Conservation (phyloP, 2,797 vertebrate species). For the Denticeps clupeoides region DNA sequence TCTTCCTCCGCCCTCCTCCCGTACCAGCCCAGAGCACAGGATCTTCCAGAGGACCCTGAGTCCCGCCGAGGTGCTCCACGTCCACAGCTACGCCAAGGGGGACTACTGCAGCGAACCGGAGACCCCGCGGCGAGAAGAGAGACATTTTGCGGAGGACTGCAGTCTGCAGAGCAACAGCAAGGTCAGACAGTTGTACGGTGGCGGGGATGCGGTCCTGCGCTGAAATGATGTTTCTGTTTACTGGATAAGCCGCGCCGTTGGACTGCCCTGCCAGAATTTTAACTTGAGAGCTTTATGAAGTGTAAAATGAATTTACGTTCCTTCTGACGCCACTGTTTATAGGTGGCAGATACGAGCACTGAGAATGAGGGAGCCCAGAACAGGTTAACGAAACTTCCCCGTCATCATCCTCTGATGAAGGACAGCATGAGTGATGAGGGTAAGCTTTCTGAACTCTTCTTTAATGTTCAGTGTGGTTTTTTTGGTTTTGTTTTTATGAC, state of each 20-base stretch:
- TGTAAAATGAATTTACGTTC: too few relatives aligned
- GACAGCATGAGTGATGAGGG: conserved; percentile 86
- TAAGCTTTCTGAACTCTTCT: conserved; percentile 31
- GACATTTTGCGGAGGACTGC: conserved; percentile 35
- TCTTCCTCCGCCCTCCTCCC: conserved; percentile 1
- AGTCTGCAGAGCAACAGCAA: conserved; percentile 31
- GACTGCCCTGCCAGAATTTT: too few relatives aligned
- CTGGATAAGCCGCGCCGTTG: too few relatives aligned
- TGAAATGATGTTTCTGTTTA: too few relatives aligned
- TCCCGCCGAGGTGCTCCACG: conserved; percentile 68
- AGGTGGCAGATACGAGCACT: conserved; percentile 58
- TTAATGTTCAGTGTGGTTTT: too few relatives aligned
- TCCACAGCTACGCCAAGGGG: conserved; percentile 81
- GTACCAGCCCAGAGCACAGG: conserved; percentile 30
- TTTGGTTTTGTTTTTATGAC: too few relatives aligned
- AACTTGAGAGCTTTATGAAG: too few relatives aligned
- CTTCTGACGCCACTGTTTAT: too few relatives aligned
- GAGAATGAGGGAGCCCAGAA: conserved; percentile 57
- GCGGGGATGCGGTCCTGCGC: too few relatives aligned
- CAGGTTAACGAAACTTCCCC: conserved; percentile 78
- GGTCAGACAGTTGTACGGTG: conserved; percentile 10
- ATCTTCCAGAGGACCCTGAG: conserved; percentile 67
- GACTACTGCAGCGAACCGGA: conserved; percentile 54
- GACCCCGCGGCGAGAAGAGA: conserved; percentile 31
- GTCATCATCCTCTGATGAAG: conserved; percentile 83